phyloP scores from a whole-genome alignment of 2,888 invertebrate genomes.

The Cheiracanthium punctorium region DNA sequence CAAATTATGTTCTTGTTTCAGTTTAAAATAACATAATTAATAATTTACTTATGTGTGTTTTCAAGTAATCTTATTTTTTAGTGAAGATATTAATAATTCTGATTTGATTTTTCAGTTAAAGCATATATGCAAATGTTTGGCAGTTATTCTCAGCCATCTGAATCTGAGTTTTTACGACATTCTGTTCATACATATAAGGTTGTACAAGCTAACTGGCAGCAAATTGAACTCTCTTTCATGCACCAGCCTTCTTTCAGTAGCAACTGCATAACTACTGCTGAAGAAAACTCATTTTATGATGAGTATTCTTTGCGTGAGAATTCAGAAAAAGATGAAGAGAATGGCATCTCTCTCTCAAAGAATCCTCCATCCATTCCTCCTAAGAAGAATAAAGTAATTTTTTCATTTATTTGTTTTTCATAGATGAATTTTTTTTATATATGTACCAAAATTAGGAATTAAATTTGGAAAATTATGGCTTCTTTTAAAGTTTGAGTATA shows the following conservation, averaged over 20 bases:
- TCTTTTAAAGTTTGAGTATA: no score
- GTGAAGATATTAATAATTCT: no score
- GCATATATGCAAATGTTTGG: constrained; percentile 97
- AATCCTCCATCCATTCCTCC: constrained; percentile 73
- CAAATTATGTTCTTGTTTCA: no score
- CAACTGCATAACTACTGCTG: constrained; percentile 58
- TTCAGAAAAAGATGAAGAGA: constrained; percentile 22
- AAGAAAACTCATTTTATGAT: constrained; percentile 66
- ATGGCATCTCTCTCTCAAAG: neutral
- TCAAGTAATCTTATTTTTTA: no score
- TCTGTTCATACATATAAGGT: constrained; percentile 88
- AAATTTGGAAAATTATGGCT: no score
- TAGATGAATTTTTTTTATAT: no score
- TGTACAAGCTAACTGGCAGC: constrained; percentile 78
- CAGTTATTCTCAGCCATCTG: constrained; percentile 85
- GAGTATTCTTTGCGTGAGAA: constrained; percentile 26
- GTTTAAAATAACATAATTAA: no score
- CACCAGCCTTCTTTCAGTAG: constrained; percentile 65
- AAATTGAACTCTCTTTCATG: constrained; percentile 72
- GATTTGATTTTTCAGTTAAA: constrained; percentile 81
- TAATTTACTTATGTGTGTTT: no score
- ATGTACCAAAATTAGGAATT: no score
- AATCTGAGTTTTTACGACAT: constrained; percentile 88
- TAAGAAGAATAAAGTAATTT: constrained; percentile 71
- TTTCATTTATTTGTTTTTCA: no score